phyloP scores from a whole-genome alignment of 2,888 invertebrate species.

The Unio pictorum region DNA sequence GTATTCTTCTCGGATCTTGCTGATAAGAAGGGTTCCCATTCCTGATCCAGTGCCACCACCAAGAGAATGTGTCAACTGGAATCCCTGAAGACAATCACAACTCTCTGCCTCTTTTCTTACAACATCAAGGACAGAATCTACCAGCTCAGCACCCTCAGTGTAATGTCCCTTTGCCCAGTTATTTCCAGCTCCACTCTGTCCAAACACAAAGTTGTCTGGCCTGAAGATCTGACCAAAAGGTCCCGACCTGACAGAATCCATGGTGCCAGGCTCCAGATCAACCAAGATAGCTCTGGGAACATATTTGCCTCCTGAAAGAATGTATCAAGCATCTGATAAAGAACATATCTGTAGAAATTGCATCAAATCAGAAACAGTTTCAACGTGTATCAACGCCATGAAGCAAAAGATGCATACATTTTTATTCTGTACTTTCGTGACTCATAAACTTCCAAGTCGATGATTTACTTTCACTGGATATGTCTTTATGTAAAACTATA shows the following conservation, averaged over 20 bases:
- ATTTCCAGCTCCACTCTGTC: constrained; percentile 78
- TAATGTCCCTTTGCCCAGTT: constrained; percentile 92
- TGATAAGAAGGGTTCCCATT: constrained; percentile 92
- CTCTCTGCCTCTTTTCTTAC: constrained; percentile 65
- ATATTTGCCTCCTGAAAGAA: constrained; percentile 80
- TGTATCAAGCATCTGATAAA: too few relatives aligned
- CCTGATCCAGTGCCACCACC: constrained; percentile 93
- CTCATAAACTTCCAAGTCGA: too few relatives aligned
- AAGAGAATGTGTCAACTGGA: constrained; percentile 76
- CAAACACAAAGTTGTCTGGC: constrained; percentile 95
- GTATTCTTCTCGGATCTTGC: constrained; percentile 88
- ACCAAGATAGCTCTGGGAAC: constrained; percentile 94
- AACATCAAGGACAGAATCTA: constrained; percentile 67
- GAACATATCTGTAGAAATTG: too few relatives aligned
- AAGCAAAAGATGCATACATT: too few relatives aligned
- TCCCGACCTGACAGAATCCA: constrained; percentile 95
- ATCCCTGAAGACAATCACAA: constrained; percentile 67
- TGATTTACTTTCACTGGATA: too few relatives aligned
- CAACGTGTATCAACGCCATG: too few relatives aligned
- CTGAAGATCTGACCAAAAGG: constrained; percentile 83
- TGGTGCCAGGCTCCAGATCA: constrained; percentile 95
- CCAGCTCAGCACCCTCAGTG: constrained; percentile 83
- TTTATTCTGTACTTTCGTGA: too few relatives aligned
- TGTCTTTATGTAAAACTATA: too few relatives aligned
- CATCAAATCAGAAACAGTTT: too few relatives aligned